Conservation (phyloP, 2,113 vertebrate species). For the Pelobates fuscus region DNA sequence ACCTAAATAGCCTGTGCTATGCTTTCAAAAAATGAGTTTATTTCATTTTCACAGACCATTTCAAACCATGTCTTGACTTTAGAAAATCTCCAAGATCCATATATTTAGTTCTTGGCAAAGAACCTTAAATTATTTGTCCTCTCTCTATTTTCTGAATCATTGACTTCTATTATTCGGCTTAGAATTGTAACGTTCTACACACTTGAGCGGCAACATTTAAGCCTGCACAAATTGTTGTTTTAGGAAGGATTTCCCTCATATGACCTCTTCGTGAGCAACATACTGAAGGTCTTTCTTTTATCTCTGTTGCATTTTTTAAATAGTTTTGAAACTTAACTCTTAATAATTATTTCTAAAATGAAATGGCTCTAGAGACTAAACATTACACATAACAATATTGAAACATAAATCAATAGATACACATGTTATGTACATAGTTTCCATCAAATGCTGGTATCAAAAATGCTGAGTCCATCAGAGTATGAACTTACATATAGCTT, state of each 20-base stretch:
- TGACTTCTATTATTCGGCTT: constrained; percentile 42
- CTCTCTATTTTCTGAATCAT: constrained; percentile 46
- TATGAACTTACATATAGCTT: too few species aligned
- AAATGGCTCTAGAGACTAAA: too few species aligned
- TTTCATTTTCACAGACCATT: constrained; percentile 35
- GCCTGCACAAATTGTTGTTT: constrained; percentile 9
- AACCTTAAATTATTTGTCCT: constrained; percentile 47
- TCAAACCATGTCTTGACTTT: constrained; percentile 46
- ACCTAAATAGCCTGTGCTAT: constrained; percentile 41
- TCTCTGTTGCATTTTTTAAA: neutral
- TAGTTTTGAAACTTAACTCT: too few species aligned
- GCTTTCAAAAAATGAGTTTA: constrained; percentile 43
- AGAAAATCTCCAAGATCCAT: constrained; percentile 16
- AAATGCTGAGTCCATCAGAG: too few species aligned
- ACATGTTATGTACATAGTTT: too few species aligned
- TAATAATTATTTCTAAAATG: too few species aligned
- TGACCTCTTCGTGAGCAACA: constrained; percentile 30
- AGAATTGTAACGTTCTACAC: constrained; percentile 36
- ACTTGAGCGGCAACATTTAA: constrained; percentile 35
- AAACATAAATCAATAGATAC: too few species aligned
- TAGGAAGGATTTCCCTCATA: constrained; percentile 29
- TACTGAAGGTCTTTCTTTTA: neutral
- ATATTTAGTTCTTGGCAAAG: constrained; percentile 40
- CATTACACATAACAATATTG: too few species aligned
- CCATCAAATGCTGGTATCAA: too few species aligned